phyloP scores from a whole-genome alignment of 2,113 vertebrate species.

The Vireo altiloquus region DNA sequence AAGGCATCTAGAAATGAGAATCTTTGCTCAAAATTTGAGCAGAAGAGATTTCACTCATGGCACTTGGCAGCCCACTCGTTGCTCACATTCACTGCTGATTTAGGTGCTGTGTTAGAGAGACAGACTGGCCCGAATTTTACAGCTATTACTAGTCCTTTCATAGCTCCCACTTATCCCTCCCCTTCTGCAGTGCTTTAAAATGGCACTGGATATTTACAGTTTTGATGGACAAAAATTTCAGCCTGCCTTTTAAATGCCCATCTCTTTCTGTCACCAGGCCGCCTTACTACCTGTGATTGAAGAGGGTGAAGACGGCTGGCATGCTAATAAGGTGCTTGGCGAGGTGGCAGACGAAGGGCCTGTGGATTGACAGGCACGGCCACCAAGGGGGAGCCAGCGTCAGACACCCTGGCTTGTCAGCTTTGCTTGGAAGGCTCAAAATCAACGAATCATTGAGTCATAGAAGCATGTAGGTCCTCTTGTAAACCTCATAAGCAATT shows the following conservation, averaged over 20 bases:
- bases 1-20: not conserved
- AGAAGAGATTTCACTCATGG: not conserved
- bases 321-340: not conserved
- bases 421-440: not conserved
- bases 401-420: accelerated
- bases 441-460: not conserved
- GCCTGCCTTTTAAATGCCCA: not conserved
- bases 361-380: slow-evolving; percentile 17
- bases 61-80: not conserved
- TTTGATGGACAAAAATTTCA: not conserved
- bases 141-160: not conserved
- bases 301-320: not conserved
- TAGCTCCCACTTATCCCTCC: not conserved
- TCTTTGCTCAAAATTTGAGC: not conserved
- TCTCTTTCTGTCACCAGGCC: not conserved
- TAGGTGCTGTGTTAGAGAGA: not conserved
- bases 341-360: slow-evolving; percentile 35
- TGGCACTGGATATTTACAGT: not conserved
- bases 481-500: not conserved
- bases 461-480: not conserved
- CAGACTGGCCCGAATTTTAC: not conserved
- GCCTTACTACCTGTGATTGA: not conserved
- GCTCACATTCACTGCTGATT: not conserved
- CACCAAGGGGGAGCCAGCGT: not conserved
- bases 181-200: not conserved